Evolutionary conservation across 2,888 invertebrate species (phyloP).

Genomic region (Trichopria drosophilae): DNA sequence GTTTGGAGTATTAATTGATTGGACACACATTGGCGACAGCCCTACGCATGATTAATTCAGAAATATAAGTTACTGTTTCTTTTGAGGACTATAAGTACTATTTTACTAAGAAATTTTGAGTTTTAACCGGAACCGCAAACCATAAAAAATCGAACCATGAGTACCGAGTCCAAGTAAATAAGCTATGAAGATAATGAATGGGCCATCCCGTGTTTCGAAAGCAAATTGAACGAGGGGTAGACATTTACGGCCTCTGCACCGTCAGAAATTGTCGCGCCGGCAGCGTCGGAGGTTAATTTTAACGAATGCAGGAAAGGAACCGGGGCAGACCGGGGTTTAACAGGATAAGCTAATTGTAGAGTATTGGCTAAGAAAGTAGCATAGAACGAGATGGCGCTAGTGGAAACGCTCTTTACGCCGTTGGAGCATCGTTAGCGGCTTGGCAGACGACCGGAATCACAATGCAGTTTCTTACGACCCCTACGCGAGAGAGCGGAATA

Average conservation of each 20-base stretch:
- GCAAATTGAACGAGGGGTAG: too few species aligned
- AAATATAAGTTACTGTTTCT: too few species aligned
- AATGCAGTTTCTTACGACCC: slow-evolving; percentile 54
- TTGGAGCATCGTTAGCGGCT: slow-evolving; percentile 54
- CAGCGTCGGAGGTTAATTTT: slow-evolving; percentile 51
- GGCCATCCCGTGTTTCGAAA: slow-evolving; percentile 39
- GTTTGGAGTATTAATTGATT: too few species aligned
- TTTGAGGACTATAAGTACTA: too few species aligned
- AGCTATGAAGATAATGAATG: too few species aligned
- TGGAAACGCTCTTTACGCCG: slow-evolving; percentile 39
- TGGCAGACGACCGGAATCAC: slow-evolving; percentile 54
- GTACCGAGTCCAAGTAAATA: too few species aligned
- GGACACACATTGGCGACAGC: too few species aligned
- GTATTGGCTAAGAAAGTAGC: slow-evolving; percentile 57
- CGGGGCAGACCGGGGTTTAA: slow-evolving; percentile 54
- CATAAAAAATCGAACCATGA: too few species aligned
- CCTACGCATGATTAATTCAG: too few species aligned
- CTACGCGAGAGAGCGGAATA: slow-evolving; percentile 12
- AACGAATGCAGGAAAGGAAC: slow-evolving; percentile 52
- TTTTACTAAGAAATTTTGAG: too few species aligned
- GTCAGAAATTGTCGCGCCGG: slow-evolving; percentile 45
- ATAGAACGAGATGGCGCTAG: slow-evolving; percentile 41
- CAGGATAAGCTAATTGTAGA: slow-evolving; percentile 59
- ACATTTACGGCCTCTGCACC: too few species aligned
- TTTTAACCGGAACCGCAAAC: too few species aligned